phyloP scores from a whole-genome alignment of 2,888 invertebrate genomes.

The Trissolcus brochymenae region DNA sequence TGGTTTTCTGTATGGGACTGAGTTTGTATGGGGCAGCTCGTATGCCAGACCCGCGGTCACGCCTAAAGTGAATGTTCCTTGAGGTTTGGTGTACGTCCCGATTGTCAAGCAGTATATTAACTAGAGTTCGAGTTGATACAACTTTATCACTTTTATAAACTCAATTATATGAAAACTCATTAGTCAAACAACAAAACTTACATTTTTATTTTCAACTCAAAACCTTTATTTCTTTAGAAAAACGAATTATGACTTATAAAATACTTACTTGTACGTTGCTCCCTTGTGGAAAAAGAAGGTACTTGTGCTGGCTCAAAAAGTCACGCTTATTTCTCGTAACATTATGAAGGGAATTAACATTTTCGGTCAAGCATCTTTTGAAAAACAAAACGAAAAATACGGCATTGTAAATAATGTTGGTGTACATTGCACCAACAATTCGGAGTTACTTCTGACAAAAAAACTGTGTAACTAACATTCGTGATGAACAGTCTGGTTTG shows the following conservation, averaged over 20 bases:
- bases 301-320: conserved; percentile 74
- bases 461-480: conserved; percentile 17
- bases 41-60: conserved; percentile 87
- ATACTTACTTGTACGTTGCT: conserved; percentile 81
- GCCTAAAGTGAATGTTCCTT: conserved; percentile 82
- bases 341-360: conserved; percentile 19
- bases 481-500: conserved; percentile 1
- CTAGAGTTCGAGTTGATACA: conserved; percentile 54
- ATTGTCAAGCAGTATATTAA: conserved; percentile 82
- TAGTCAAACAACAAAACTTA: background rate
- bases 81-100: conserved; percentile 78
- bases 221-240: background rate
- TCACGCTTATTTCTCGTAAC: conserved; percentile 58
- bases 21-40: conserved; percentile 82
- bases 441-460: background rate
- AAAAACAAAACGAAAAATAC: conserved; percentile 20
- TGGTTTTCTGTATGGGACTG: conserved; percentile 72
- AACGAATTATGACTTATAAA: background rate
- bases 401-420: conserved; percentile 9
- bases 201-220: background rate
- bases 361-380: conserved; percentile 17
- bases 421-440: conserved; percentile 31
- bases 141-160: too few species aligned
- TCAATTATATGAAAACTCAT: too few species aligned
- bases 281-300: conserved; percentile 80